Conservation (phyloP, 2,113 vertebrate genomes). For the Prolemur simus region DNA sequence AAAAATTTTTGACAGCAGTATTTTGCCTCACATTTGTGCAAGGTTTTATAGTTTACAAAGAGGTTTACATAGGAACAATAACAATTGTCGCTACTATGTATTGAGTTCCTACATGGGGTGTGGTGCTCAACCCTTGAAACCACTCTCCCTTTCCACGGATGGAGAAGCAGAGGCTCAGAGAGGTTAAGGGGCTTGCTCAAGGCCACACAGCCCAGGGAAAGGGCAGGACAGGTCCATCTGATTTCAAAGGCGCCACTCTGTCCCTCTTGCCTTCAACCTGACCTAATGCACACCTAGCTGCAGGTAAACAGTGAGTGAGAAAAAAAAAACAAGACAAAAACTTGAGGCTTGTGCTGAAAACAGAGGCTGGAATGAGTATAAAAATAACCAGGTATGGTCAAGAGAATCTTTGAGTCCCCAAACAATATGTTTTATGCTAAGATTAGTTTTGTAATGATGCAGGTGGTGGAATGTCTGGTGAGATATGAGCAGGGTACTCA, state of each 20-base stretch:
- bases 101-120: neutral
- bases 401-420: neutral
- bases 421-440: neutral
- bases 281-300: neutral
- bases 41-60: conserved; percentile 50
- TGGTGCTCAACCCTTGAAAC: neutral
- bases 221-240: neutral
- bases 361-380: neutral
- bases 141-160: neutral
- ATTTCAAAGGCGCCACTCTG: neutral
- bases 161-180: neutral
- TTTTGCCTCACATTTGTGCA: neutral
- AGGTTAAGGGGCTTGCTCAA: neutral
- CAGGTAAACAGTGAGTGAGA: neutral
- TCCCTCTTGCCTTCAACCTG: neutral
- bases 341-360: neutral
- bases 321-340: neutral
- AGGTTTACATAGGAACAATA: neutral
- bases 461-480: neutral
- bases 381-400: neutral
- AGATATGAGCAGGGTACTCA: neutral
- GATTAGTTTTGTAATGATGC: neutral
- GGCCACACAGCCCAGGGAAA: conserved; percentile 8
- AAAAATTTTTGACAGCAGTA: neutral
- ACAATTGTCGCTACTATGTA: neutral